These are phyloP conservation scores for Pachypsylla venusta DNA, from an alignment of 1,140 invertebrate genomes.

Conservation along the genomic window DNA sequence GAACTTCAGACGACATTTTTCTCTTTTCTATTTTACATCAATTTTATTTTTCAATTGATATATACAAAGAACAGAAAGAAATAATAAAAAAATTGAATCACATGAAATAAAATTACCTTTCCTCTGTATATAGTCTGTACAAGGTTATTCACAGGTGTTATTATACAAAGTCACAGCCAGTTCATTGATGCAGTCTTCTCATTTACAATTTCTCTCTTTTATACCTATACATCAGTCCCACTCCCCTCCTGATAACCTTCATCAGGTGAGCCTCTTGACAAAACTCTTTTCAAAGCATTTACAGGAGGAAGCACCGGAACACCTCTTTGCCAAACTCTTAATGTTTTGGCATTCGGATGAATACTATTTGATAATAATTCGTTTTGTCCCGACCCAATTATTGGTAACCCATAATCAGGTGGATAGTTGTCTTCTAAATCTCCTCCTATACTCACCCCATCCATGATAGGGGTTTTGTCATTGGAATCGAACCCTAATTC, in stretches of 20 bases:
- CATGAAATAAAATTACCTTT: too few relatives aligned
- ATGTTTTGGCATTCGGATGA: slow-evolving; percentile 47
- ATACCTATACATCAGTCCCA: slow-evolving; percentile 64
- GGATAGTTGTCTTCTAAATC: slow-evolving; percentile 25
- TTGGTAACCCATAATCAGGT: slow-evolving; percentile 30
- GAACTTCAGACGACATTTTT: not conserved
- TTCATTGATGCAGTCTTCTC: not conserved
- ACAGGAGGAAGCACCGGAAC: slow-evolving; percentile 67
- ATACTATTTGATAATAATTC: not conserved
- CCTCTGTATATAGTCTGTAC: too few relatives aligned
- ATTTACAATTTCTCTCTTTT: not conserved
- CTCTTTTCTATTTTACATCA: not conserved
- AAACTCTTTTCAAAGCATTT: slow-evolving; percentile 57
- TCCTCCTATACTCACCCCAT: slow-evolving; percentile 39
- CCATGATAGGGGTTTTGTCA: slow-evolving; percentile 59
- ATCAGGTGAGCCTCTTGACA: slow-evolving; percentile 67
- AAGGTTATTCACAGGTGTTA: not conserved
- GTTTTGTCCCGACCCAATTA: slow-evolving; percentile 18
- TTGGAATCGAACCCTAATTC: slow-evolving; percentile 41
- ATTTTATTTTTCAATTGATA: not conserved
- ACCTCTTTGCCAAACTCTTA: slow-evolving; percentile 69
- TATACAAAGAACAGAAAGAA: not conserved
- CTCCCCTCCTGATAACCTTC: slow-evolving; percentile 84
- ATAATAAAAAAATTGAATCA: not conserved
- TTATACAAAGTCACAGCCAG: not conserved